Conservation (phyloP, 2,113 vertebrate species). For the Strigops habroptila region DNA sequence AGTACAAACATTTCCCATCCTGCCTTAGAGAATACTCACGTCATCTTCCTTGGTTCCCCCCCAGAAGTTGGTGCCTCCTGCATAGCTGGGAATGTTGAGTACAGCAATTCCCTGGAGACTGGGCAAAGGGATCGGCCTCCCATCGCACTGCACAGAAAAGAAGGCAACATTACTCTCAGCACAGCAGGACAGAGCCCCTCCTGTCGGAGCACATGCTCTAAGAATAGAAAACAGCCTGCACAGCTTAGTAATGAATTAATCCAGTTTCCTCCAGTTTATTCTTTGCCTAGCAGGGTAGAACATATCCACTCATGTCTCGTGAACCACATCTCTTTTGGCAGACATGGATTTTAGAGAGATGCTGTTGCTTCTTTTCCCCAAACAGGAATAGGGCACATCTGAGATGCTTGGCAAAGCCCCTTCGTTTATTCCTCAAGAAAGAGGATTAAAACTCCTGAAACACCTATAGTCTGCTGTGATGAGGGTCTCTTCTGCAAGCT, state of each 20-base stretch:
- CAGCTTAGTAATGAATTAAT: background rate
- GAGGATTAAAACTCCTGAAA: background rate
- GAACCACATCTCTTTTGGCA: background rate
- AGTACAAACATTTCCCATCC: background rate
- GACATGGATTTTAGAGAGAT: background rate
- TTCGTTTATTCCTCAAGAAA: background rate
- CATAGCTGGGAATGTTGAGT: constrained; percentile 93
- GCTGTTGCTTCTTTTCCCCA: background rate
- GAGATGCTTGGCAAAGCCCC: background rate
- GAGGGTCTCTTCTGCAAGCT: background rate
- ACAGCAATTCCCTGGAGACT: constrained; percentile 94
- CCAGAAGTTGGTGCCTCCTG: constrained; percentile 96
- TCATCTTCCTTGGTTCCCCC: constrained; percentile 95
- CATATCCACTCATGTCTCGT: background rate
- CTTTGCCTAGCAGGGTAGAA: background rate
- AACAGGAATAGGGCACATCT: background rate
- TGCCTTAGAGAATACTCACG: constrained; percentile 69
- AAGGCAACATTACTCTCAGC: background rate
- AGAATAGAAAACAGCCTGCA: background rate
- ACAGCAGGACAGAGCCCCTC: background rate
- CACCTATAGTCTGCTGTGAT: background rate
- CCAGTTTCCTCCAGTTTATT: background rate
- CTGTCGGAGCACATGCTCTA: background rate
- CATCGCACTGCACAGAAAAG: constrained; percentile 81
- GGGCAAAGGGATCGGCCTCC: constrained; percentile 88